Evolutionary conservation across 2,888 invertebrate genomes (phyloP).

Genomic region (Xylota sylvarum): DNA sequence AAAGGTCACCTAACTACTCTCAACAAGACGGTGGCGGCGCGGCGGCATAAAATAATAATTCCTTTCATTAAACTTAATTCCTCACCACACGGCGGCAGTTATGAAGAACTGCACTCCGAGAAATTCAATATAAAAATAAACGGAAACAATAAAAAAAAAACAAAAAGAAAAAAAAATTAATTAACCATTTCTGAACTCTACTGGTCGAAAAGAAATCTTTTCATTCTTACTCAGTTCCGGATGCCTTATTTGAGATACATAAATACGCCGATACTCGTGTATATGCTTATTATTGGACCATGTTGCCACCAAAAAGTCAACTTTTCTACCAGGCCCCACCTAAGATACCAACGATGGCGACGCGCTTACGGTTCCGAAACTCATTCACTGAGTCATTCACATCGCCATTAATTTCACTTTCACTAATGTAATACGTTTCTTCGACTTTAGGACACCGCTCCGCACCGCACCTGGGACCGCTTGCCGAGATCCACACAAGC

Average conservation of each 20-base stretch:
- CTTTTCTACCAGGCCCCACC: slow-evolving; percentile 31
- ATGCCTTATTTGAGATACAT: slow-evolving; percentile 45
- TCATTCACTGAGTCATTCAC: slow-evolving; percentile 72
- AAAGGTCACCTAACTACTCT: background rate
- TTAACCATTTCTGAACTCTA: slow-evolving; percentile 55
- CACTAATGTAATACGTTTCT: slow-evolving; percentile 73
- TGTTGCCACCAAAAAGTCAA: slow-evolving; percentile 37
- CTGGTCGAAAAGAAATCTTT: slow-evolving; percentile 69
- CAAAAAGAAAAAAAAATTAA: slow-evolving; percentile 44
- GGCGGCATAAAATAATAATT: slow-evolving; percentile 26
- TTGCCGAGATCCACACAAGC: background rate
- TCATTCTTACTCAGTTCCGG: slow-evolving; percentile 66
- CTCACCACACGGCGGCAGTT: background rate
- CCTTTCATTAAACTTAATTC: slow-evolving; percentile 20
- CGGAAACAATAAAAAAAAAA: slow-evolving; percentile 25
- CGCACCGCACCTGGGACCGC: slow-evolving; percentile 14
- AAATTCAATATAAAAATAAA: slow-evolving; percentile 47
- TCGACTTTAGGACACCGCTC: slow-evolving; percentile 33
- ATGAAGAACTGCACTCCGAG: slow-evolving; percentile 31
- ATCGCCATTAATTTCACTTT: slow-evolving; percentile 75
- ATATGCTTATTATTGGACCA: slow-evolving; percentile 29
- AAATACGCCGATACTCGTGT: slow-evolving; percentile 2
- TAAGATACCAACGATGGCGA: slow-evolving; percentile 32
- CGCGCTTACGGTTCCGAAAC: slow-evolving; percentile 48
- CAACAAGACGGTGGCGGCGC: background rate